Evolutionary conservation across 2,888 invertebrate genomes (phyloP), one percentile per base, ranked within the genome.

Genomic region (Rambutsinella grinnellia): DNA sequence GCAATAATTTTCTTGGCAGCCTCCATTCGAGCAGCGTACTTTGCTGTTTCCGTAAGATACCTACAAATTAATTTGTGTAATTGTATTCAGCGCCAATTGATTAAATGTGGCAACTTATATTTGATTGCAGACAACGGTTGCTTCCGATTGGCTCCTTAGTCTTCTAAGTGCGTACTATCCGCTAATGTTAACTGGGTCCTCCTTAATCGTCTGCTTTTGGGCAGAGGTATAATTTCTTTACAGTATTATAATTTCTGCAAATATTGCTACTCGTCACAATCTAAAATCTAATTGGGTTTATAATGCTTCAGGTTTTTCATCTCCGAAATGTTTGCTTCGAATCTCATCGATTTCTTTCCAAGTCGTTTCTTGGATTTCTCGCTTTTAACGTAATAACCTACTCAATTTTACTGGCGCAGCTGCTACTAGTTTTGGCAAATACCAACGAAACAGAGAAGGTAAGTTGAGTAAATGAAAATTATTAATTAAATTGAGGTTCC

Each of bases 161-260:
- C 89, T 96, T 54, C 90, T 95, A 84, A 94, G 94, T 24, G 95
- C 95, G 0, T 96, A 95, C 88, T 96, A 96, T 87, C 95, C 96
- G 0, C 89, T 96, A 54, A 89, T 96, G 72, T 90, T 96, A 89
- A 94, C 95, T 10, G 94, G 95, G 63, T 93, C 95, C 0, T 96
- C 96, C 0, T 89, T 96, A 76, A 93, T 96, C 82, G 95, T 96
- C 81, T 96, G 96, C 87, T 94, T 95, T 86, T 96, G 96, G 96
- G 96, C 96, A 49, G 96, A 96, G 92, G 94, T 94, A 87, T 90
- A 91, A 46, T 1, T 21, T n/a, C 44, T 49, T 6, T 49, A 23
- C 24, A 2, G 24, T 24, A 61, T n/a, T n/a, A 21, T 57, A 27
- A 21, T 60, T 19, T n/a, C n/a, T 13, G 28, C 5, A 27, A 8